These are phyloP conservation scores for Bombylius discolor DNA, from an alignment of 2,888 invertebrate species.

Conservation along the genomic window DNA sequence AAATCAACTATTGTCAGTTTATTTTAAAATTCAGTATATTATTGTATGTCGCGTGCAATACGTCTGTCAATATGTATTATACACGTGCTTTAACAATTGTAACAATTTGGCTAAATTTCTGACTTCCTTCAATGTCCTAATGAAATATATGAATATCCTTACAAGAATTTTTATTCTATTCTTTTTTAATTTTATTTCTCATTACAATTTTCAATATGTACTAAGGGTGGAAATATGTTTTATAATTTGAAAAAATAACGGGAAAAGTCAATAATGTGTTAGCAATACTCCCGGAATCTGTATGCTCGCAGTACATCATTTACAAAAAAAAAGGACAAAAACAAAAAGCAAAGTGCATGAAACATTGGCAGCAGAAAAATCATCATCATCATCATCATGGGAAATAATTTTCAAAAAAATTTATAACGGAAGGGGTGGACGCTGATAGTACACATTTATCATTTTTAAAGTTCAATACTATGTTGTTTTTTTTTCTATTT, in stretches of 20 bases:
- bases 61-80: slow-evolving; percentile 21
- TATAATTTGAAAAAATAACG: background rate
- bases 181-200: background rate
- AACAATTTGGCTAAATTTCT: slow-evolving; percentile 23
- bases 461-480: background rate
- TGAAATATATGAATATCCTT: slow-evolving; percentile 1
- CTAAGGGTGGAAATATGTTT: background rate
- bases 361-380: background rate
- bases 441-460: background rate
- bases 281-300: background rate
- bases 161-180: too few species aligned
- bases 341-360: too few species aligned
- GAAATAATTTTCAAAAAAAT: background rate
- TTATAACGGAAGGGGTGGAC: background rate
- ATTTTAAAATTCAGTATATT: too few species aligned
- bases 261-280: slow-evolving; percentile 6
- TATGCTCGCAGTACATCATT: background rate
- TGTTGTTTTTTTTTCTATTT: background rate
- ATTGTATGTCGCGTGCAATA: slow-evolving; percentile 7
- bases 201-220: background rate
- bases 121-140: slow-evolving; percentile 14
- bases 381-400: background rate
- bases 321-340: too few species aligned
- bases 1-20: background rate
- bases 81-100: slow-evolving; percentile 30